phyloP scores from a whole-genome alignment of 2,113 vertebrate genomes.

The Taxidea taxus region DNA sequence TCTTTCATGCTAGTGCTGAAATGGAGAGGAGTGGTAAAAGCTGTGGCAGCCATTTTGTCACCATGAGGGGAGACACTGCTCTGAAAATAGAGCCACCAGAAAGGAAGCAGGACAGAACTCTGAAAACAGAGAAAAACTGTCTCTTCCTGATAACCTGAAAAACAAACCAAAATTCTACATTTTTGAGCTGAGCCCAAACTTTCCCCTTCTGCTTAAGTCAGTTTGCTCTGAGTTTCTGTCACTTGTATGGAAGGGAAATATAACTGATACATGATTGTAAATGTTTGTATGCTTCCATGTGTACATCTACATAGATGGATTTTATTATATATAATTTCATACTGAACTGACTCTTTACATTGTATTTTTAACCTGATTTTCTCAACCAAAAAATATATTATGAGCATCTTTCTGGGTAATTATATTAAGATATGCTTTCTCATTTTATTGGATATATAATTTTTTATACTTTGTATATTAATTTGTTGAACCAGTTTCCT shows the following conservation, averaged over 20 bases:
- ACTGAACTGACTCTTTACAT: background rate
- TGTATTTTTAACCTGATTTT: background rate
- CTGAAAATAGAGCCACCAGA: background rate
- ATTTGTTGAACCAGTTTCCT: background rate
- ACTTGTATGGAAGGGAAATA: background rate
- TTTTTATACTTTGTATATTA: background rate
- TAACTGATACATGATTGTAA: background rate
- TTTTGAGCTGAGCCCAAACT: background rate
- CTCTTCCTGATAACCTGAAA: background rate
- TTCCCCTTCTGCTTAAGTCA: background rate
- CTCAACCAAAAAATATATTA: background rate
- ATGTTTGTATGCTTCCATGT: background rate
- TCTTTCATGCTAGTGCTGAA: background rate
- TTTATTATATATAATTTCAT: background rate
- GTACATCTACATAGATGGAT: background rate
- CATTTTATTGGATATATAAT: background rate
- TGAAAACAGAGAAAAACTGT: background rate
- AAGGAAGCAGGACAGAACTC: background rate
- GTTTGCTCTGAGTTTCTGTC: background rate
- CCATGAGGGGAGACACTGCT: background rate
- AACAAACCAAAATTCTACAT: background rate
- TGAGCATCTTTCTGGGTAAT: background rate
- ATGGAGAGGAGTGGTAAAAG: background rate
- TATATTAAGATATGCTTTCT: background rate
- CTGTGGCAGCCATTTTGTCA: background rate